These are phyloP conservation scores for Erythrocercus mccallii DNA, from an alignment of 2,113 vertebrate genomes.

Conservation along the genomic window DNA sequence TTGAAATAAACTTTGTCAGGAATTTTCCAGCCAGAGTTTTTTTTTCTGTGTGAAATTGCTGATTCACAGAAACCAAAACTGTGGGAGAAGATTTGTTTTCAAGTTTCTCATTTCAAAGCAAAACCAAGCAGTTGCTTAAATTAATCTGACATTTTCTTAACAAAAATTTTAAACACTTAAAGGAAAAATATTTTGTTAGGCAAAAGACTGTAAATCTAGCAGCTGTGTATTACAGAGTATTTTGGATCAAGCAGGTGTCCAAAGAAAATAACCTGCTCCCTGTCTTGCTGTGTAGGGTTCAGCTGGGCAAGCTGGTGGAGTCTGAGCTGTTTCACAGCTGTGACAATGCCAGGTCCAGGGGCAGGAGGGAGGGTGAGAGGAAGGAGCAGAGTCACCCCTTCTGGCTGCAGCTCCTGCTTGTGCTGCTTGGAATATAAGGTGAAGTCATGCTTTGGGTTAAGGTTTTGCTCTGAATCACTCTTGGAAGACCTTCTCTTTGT, in stretches of 20 bases:
- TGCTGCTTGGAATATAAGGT: neutral
- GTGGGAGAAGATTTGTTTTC: neutral
- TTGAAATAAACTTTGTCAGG: neutral
- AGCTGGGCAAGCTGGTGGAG: neutral
- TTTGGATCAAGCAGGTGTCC: neutral
- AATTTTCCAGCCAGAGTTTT: neutral
- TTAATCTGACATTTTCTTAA: neutral
- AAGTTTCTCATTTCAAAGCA: neutral
- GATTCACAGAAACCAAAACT: neutral
- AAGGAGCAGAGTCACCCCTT: neutral
- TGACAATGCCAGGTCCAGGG: neutral
- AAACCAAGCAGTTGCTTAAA: neutral
- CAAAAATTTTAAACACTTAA: neutral
- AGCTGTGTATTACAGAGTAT: neutral
- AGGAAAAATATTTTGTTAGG: neutral
- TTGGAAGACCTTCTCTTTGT: neutral
- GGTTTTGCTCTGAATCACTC: neutral
- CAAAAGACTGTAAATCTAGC: neutral
- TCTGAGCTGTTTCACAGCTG: too few relatives aligned
- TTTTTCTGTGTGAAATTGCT: neutral
- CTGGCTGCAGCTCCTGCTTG: neutral
- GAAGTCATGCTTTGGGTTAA: neutral
- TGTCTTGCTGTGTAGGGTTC: rapidly evolving
- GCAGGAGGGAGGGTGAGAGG: neutral
- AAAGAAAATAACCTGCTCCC: neutral